Evolutionary conservation across 2,888 invertebrate species (phyloP).

Genomic region (Drosophila planitibia): DNA sequence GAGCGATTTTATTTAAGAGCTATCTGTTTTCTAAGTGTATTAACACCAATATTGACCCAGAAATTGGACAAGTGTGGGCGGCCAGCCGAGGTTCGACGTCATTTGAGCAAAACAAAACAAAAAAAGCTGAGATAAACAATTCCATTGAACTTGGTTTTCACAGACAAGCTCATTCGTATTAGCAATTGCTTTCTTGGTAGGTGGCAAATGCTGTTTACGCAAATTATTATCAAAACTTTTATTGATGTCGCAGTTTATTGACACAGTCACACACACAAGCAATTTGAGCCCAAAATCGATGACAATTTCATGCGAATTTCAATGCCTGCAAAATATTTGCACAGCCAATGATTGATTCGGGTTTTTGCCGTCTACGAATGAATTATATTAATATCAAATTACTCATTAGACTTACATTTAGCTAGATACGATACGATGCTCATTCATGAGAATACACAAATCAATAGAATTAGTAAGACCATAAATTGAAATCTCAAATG

Average conservation of each 20-base stretch:
- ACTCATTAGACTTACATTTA: conserved; percentile 53
- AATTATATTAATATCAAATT: conserved; percentile 51
- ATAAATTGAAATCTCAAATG: conserved; percentile 59
- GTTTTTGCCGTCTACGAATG: conserved; percentile 32
- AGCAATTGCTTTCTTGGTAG: conserved; percentile 46
- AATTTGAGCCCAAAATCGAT: conserved; percentile 18
- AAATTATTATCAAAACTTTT: conserved; percentile 56
- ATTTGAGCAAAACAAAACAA: neutral
- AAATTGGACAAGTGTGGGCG: conserved; percentile 54
- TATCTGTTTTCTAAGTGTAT: neutral
- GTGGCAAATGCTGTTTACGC: conserved; percentile 57
- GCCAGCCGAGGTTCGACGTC: conserved; percentile 21
- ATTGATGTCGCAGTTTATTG: conserved; percentile 18
- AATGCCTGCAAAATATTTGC: conserved; percentile 58
- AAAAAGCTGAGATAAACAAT: conserved; percentile 51
- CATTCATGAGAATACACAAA: conserved; percentile 45
- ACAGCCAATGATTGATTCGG: conserved; percentile 9
- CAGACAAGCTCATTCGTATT: conserved; percentile 38
- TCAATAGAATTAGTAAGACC: conserved; percentile 49
- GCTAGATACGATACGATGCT: conserved; percentile 9
- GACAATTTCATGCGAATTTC: conserved; percentile 66
- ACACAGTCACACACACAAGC: conserved; percentile 1
- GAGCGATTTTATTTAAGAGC: neutral
- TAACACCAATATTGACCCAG: conserved; percentile 48
- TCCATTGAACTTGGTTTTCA: conserved; percentile 65